A percentile compares a stretch with the other conserved stretches of the same genome.
These are phyloP conservation scores for Capitulum mitella DNA, from an alignment of 2,888 invertebrate genomes.

Conservation along the genomic window DNA sequence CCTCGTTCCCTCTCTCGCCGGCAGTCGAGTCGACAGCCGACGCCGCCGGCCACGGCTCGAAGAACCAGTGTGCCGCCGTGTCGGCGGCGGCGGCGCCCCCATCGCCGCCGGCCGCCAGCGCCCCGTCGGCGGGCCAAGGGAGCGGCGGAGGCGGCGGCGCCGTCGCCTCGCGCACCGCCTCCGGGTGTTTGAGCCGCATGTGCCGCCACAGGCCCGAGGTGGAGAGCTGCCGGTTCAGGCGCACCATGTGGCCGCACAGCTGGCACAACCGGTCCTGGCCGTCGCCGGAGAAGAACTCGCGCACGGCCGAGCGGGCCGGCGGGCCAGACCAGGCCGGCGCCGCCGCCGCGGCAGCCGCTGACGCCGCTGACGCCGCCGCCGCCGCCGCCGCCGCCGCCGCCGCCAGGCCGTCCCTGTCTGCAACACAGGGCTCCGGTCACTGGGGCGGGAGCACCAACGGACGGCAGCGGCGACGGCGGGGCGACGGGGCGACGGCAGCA, in stretches of 20 bases:
- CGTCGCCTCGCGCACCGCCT: conserved; percentile 43
- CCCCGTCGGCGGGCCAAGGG: conserved; percentile 37
- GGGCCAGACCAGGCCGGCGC: conserved; percentile 42
- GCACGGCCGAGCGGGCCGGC: conserved; percentile 39
- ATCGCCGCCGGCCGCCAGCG: conserved; percentile 37
- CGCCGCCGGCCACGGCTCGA: conserved; percentile 41
- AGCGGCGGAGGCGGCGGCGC: conserved; percentile 35
- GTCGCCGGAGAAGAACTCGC: conserved; percentile 41
- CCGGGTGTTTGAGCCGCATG: conserved; percentile 37
- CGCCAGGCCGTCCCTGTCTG: conserved; percentile 44
- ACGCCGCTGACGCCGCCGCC: conserved; percentile 42
- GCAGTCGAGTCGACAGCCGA: too few species aligned
- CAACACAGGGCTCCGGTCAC: conserved; percentile 40
- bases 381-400: conserved; percentile 42
- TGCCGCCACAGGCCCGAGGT: conserved; percentile 42
- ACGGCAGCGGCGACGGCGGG: conserved; percentile 41
- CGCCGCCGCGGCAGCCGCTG: conserved; percentile 40
- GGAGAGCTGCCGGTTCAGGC: conserved; percentile 44
- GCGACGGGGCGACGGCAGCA: too few species aligned
- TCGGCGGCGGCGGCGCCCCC: background rate
- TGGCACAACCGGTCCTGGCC: conserved; percentile 43
- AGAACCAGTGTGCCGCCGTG: conserved; percentile 44
- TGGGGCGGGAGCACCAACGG: conserved; percentile 9
- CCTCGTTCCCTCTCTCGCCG: too few species aligned
- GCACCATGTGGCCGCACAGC: conserved; percentile 42